phyloP scores from a whole-genome alignment of 1,140 invertebrate species.

The Rhagoletis pomonella region DNA sequence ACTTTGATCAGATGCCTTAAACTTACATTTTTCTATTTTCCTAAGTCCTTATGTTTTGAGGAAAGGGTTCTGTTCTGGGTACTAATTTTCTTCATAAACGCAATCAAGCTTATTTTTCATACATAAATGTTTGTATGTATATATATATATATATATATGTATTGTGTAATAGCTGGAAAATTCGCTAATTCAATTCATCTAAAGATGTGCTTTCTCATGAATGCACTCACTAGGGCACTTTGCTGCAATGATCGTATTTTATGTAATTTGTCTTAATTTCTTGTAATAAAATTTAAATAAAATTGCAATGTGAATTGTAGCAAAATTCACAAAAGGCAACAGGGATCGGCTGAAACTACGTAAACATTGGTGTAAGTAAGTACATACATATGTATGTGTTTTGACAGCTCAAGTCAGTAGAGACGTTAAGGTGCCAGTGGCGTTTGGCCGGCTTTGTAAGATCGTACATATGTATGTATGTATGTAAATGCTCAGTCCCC shows the following conservation, averaged over 20 bases:
- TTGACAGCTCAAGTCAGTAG: slow-evolving; percentile 27
- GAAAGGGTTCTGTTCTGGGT: no score
- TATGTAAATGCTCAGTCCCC: not conserved
- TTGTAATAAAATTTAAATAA: slow-evolving; percentile 41
- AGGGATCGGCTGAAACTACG: not conserved
- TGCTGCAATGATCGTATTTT: not conserved
- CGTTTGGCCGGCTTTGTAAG: not conserved
- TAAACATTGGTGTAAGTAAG: not conserved
- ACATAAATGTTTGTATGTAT: no score
- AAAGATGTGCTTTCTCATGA: not conserved
- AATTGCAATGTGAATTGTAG: not conserved
- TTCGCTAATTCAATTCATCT: not conserved
- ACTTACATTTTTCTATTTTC: no score
- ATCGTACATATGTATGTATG: not conserved
- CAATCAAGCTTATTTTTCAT: no score
- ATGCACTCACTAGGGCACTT: not conserved
- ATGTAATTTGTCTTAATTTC: slow-evolving; percentile 47
- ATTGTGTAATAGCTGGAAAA: no score
- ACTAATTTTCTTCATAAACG: no score
- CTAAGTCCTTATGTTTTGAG: no score
- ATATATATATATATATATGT: no score
- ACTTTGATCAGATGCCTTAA: no score
- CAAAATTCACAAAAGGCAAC: slow-evolving; percentile 15
- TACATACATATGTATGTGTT: not conserved
- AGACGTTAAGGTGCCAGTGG: slow-evolving; percentile 17